Evolutionary conservation across 2,888 invertebrate genomes (phyloP).

Genomic region (Altica lythri): DNA sequence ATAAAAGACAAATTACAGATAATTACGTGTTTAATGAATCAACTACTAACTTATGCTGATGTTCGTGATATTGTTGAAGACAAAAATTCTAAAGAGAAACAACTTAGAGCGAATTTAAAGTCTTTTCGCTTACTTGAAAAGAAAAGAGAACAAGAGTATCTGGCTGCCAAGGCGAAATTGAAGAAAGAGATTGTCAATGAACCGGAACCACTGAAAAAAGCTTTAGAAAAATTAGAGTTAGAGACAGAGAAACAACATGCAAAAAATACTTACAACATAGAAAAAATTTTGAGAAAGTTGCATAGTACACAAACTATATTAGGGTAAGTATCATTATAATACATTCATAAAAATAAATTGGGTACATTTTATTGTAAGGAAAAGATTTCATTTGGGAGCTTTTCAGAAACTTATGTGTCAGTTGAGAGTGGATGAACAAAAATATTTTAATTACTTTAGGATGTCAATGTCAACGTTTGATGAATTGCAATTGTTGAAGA

Average conservation of each 20-base stretch:
- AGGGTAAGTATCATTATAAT: constrained; percentile 53
- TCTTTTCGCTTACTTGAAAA: constrained; percentile 66
- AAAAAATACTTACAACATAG: constrained; percentile 66
- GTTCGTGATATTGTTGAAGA: constrained; percentile 87
- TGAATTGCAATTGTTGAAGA: too few species aligned
- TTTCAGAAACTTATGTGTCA: too few species aligned
- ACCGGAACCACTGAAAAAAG: constrained; percentile 58
- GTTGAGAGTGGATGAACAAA: too few species aligned
- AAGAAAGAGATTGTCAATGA: constrained; percentile 60
- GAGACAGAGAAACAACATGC: constrained; percentile 64
- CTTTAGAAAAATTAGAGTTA: constrained; percentile 61
- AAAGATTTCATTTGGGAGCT: too few species aligned
- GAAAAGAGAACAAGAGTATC: constrained; percentile 62
- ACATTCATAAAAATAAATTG: too few species aligned
- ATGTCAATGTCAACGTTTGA: too few species aligned
- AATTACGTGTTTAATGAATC: constrained; percentile 81
- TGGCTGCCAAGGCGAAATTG: constrained; percentile 59
- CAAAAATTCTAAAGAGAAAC: constrained; percentile 72
- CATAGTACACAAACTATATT: constrained; percentile 62
- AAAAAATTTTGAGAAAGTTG: constrained; percentile 63
- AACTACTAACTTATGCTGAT: constrained; percentile 84
- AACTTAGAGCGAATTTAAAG: constrained; percentile 68
- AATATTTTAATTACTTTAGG: too few species aligned
- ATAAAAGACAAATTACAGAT: constrained; percentile 77
- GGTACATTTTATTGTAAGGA: too few species aligned